A percentile compares a stretch with the other conserved stretches of the same genome.
These are phyloP conservation scores for Anarrhichthys ocellatus DNA, from an alignment of 2,113 vertebrate genomes.

Conservation along the genomic window DNA sequence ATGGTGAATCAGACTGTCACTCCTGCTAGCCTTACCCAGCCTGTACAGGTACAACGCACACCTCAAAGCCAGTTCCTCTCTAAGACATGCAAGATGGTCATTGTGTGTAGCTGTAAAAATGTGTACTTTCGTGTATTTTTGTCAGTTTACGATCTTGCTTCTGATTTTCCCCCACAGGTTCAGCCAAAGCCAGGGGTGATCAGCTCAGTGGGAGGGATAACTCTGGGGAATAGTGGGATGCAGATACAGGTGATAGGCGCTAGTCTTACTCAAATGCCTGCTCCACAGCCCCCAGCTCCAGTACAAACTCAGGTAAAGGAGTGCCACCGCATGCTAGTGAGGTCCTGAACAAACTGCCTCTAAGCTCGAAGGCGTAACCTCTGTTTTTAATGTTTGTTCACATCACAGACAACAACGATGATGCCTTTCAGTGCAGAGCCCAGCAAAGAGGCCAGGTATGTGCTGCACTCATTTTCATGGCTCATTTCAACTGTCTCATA, in stretches of 20 bases:
- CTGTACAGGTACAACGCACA: slow-evolving; percentile 80
- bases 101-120: background rate
- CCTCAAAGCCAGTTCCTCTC: background rate
- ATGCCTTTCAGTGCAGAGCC: slow-evolving; percentile 89
- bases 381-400: slow-evolving; percentile 26
- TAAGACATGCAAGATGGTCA: background rate
- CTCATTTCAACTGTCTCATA: background rate
- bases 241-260: slow-evolving; percentile 84
- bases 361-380: background rate
- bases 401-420: slow-evolving; percentile 80
- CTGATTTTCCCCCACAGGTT: slow-evolving; percentile 32
- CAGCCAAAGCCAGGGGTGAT: slow-evolving; percentile 87
- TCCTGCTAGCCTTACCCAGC: slow-evolving; percentile 81
- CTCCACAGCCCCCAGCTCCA: slow-evolving; percentile 69
- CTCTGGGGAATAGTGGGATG: slow-evolving; percentile 79
- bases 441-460: slow-evolving; percentile 94
- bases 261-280: slow-evolving; percentile 76
- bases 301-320: slow-evolving; percentile 77
- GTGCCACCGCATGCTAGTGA: background rate
- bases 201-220: slow-evolving; percentile 82
- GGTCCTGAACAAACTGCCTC: background rate
- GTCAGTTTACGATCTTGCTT: background rate
- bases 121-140: background rate
- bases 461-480: background rate
- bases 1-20: slow-evolving; percentile 80